Evolutionary conservation across 2,888 invertebrate species (phyloP).

Genomic region (Tetragnatha montana): DNA sequence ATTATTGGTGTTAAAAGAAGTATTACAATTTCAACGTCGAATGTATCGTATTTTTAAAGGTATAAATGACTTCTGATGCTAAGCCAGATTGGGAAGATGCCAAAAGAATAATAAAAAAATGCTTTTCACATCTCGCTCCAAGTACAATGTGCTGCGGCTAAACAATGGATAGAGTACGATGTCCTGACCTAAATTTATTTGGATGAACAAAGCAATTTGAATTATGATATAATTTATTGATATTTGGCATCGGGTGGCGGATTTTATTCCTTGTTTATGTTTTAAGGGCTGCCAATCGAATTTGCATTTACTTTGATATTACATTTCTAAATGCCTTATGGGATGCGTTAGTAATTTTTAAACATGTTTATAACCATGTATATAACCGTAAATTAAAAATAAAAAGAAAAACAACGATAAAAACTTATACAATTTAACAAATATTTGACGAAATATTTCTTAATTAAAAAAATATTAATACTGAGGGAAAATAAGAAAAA

Average conservation of each 20-base stretch:
- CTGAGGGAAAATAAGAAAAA: too few relatives aligned
- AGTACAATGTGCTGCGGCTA: slow-evolving; percentile 52
- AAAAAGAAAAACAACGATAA: too few relatives aligned
- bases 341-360: too few relatives aligned
- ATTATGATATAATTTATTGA: slow-evolving; percentile 16
- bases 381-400: too few relatives aligned
- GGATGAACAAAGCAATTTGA: background rate
- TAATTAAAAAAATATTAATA: too few relatives aligned
- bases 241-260: background rate
- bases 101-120: slow-evolving; percentile 58
- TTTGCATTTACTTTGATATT: too few relatives aligned
- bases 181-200: slow-evolving; percentile 56
- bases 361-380: too few relatives aligned
- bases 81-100: slow-evolving; percentile 55
- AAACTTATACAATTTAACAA: too few relatives aligned
- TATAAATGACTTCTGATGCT: slow-evolving; percentile 59
- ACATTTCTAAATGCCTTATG: too few relatives aligned
- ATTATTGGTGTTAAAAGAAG: slow-evolving; percentile 24
- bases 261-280: background rate
- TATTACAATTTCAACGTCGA: slow-evolving; percentile 50
- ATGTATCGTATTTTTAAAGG: slow-evolving; percentile 56
- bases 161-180: slow-evolving; percentile 33
- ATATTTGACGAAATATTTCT: too few relatives aligned
- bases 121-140: slow-evolving; percentile 24
- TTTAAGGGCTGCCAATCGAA: background rate